Conservation (phyloP, 1,140 invertebrate species). For the Dinoponera quadriceps region DNA sequence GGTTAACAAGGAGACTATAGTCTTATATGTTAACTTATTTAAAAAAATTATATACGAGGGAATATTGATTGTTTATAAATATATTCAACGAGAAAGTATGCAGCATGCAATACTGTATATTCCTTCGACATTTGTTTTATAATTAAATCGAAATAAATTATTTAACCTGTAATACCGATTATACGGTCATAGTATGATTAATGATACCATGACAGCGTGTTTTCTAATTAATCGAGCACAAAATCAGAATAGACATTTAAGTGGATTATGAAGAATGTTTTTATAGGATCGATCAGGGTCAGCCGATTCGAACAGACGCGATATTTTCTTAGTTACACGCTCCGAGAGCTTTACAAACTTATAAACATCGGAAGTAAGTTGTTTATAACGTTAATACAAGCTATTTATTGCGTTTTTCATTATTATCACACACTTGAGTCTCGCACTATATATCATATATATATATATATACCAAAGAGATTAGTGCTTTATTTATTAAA, state of each 20-base stretch:
- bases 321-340: conserved; percentile 12
- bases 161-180: conserved; percentile 50
- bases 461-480: conserved; percentile 64
- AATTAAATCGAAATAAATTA: conserved; percentile 46
- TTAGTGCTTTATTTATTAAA: conserved; percentile 75
- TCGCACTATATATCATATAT: too few species aligned
- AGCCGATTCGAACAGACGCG: neutral
- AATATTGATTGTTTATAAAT: conserved; percentile 51
- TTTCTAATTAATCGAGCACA: conserved; percentile 54
- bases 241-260: conserved; percentile 52
- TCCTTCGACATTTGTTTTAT: conserved; percentile 21
- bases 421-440: conserved; percentile 59
- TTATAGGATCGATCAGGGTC: conserved; percentile 34
- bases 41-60: conserved; percentile 18
- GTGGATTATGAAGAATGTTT: conserved; percentile 27
- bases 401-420: conserved; percentile 48
- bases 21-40: conserved; percentile 67
- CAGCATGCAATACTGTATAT: conserved; percentile 38
- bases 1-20: conserved; percentile 50
- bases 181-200: conserved; percentile 14
- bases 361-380: neutral
- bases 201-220: conserved; percentile 52
- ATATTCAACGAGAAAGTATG: conserved; percentile 29
- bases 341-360: conserved; percentile 20
- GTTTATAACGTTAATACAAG: conserved; percentile 28